Evolutionary conservation across 2,888 invertebrate genomes (phyloP).

Genomic region (Crocallis elinguaria): DNA sequence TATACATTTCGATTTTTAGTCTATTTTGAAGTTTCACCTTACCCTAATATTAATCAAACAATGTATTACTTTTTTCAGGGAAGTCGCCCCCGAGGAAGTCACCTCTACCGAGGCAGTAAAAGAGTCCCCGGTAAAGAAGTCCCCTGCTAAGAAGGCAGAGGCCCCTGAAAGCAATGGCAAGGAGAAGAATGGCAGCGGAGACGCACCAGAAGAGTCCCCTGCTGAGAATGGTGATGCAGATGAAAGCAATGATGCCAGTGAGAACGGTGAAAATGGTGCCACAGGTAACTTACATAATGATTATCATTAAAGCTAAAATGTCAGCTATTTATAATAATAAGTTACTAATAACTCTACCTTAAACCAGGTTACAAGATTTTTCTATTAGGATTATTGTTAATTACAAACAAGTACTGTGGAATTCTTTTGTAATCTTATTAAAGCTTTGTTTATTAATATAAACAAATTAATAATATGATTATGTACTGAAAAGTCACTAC

Average conservation of each 20-base stretch:
- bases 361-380: neutral
- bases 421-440: too few species aligned
- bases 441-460: too few species aligned
- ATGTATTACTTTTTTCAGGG: conserved; percentile 60
- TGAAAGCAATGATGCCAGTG: conserved; percentile 79
- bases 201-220: conserved; percentile 64
- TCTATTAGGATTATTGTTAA: too few species aligned
- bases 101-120: conserved; percentile 75
- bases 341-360: too few species aligned
- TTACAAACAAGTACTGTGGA: too few species aligned
- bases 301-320: too few species aligned
- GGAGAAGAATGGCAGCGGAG: conserved; percentile 73
- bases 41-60: neutral
- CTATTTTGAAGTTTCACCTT: too few species aligned
- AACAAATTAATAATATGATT: too few species aligned
- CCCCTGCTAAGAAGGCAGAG: conserved; percentile 81
- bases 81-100: conserved; percentile 78
- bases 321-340: too few species aligned
- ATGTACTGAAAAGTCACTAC: too few species aligned
- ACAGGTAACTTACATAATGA: conserved; percentile 55
- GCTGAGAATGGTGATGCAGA: conserved; percentile 74
- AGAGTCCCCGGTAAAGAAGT: conserved; percentile 81
- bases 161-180: conserved; percentile 78
- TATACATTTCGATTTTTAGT: too few species aligned
- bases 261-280: conserved; percentile 68